Percentiles rank a stretch among this genome's conserved stretches.
These are phyloP conservation scores for Eumerus sabulonum DNA, from an alignment of 2,888 invertebrate genomes.

Conservation along the genomic window DNA sequence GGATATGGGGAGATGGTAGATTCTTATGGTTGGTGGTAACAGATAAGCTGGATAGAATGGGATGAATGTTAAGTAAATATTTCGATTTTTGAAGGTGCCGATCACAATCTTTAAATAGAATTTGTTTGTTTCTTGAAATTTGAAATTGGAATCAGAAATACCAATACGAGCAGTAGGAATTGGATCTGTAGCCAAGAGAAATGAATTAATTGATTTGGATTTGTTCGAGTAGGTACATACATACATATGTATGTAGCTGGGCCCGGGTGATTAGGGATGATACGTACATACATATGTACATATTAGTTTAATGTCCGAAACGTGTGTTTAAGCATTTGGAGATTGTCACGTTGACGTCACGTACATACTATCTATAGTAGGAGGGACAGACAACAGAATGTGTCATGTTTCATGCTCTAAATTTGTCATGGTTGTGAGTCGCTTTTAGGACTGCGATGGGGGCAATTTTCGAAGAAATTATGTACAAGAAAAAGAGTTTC, in stretches of 20 bases:
- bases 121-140: conserved; percentile 48
- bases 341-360: too few relatives aligned
- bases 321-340: too few relatives aligned
- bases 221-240: neutral
- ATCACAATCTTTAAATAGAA: conserved; percentile 65
- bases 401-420: too few relatives aligned
- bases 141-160: conserved; percentile 42
- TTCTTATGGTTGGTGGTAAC: neutral
- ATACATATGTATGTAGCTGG: too few relatives aligned
- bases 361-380: too few relatives aligned
- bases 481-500: too few relatives aligned
- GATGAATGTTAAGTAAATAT: conserved; percentile 53
- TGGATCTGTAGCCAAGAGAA: conserved; percentile 26
- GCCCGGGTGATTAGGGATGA: neutral
- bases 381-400: too few relatives aligned
- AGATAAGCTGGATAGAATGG: conserved; percentile 46
- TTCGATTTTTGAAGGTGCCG: conserved; percentile 45
- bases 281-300: too few relatives aligned
- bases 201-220: conserved; percentile 30
- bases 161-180: too few relatives aligned
- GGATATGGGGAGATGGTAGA: neutral
- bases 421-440: too few relatives aligned
- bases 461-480: too few relatives aligned
- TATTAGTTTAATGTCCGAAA: neutral
- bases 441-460: too few relatives aligned